Evolutionary conservation across 1,140 invertebrate species (phyloP).

Genomic region (Drosophila setifemur): DNA sequence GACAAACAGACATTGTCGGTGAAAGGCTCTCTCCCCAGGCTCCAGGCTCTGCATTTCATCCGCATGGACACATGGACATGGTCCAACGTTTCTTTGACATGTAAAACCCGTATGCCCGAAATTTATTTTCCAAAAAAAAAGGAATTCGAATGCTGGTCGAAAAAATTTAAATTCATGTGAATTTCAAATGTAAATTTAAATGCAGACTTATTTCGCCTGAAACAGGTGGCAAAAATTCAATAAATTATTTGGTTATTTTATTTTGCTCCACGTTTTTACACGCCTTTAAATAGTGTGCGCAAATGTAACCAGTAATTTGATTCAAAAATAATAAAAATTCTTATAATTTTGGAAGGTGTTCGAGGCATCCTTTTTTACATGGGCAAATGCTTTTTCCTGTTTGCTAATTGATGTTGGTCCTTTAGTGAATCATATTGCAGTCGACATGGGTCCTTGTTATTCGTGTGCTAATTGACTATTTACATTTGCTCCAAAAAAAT

Average conservation of each 20-base stretch:
- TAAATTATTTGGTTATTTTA: slow-evolving; percentile 22
- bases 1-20: slow-evolving; percentile 27
- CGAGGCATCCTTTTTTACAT: neutral
- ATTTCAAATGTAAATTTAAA: slow-evolving; percentile 66
- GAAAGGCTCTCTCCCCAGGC: too few species aligned
- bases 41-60: neutral
- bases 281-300: too few species aligned
- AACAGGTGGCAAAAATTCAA: slow-evolving; percentile 60
- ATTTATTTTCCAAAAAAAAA: slow-evolving; percentile 34
- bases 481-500: slow-evolving; percentile 10
- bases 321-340: too few species aligned
- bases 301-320: too few species aligned
- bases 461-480: slow-evolving; percentile 51
- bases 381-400: neutral
- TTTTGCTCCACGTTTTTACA: neutral
- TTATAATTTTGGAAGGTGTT: too few species aligned
- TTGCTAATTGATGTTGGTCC: neutral
- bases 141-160: neutral
- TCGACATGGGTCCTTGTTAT: slow-evolving; percentile 11
- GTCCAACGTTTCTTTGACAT: slow-evolving; percentile 61
- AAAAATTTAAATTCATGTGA: slow-evolving; percentile 61
- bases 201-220: slow-evolving; percentile 50
- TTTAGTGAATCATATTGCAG: neutral
- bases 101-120: slow-evolving; percentile 55
- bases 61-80: neutral